Evolutionary conservation across 2,113 vertebrate species (phyloP).

Genomic region (Bujurquina vittata): DNA sequence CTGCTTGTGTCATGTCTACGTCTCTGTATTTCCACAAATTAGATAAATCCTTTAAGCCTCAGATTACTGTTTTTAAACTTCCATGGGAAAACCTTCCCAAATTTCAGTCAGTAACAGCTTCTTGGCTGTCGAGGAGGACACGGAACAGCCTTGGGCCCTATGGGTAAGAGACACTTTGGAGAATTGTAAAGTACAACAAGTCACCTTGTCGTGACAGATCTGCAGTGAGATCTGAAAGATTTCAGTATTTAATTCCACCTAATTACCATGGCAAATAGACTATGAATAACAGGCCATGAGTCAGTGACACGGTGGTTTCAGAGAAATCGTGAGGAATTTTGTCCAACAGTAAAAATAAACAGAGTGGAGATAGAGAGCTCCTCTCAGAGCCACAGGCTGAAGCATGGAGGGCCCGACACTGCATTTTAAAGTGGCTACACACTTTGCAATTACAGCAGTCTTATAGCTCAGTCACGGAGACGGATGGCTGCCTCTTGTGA

Average conservation of each 20-base stretch:
- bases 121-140: neutral
- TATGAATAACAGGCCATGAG: neutral
- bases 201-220: neutral
- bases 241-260: no score
- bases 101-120: neutral
- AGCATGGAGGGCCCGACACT: neutral
- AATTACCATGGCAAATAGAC: neutral
- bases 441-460: no score
- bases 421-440: neutral
- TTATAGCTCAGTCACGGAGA: neutral
- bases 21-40: constrained; percentile 1
- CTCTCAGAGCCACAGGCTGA: neutral
- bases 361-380: no score
- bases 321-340: neutral
- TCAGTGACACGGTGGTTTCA: neutral
- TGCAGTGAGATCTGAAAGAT: neutral
- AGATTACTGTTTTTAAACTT: neutral
- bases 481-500: neutral
- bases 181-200: neutral
- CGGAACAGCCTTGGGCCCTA: neutral
- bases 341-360: neutral
- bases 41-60: neutral
- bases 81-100: neutral
- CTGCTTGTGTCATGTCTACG: neutral
- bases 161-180: neutral